phyloP scores from a whole-genome alignment of 2,888 invertebrate species.

The Diachrysia chrysitis region DNA sequence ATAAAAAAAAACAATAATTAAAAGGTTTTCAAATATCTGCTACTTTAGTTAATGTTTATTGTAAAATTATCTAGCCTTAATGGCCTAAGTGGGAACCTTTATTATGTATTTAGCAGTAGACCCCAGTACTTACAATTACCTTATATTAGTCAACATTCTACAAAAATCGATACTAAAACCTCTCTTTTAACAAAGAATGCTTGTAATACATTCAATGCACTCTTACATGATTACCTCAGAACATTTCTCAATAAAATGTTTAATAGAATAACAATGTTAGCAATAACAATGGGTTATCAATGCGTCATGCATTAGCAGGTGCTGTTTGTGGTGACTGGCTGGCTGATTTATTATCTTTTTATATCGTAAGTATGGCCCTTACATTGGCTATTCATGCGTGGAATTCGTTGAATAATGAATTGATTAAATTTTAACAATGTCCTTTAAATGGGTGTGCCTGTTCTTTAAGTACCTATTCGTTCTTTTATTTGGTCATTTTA shows the following conservation, averaged over 20 bases:
- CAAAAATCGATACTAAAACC: too few relatives aligned
- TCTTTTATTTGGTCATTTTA: neutral
- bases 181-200: too few relatives aligned
- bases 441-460: constrained; percentile 3
- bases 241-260: constrained; percentile 12
- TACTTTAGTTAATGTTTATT: too few relatives aligned
- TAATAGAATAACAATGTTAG: constrained; percentile 32
- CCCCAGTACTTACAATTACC: too few relatives aligned
- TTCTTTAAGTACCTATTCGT: neutral
- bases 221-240: neutral
- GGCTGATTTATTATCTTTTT: constrained; percentile 48
- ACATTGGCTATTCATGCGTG: constrained; percentile 31
- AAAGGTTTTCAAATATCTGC: too few relatives aligned
- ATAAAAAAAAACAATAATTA: too few relatives aligned
- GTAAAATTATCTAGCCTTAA: too few relatives aligned
- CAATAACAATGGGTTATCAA: constrained; percentile 37
- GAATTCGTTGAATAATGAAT: constrained; percentile 20
- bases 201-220: too few relatives aligned
- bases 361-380: constrained; percentile 29
- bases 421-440: constrained; percentile 32
- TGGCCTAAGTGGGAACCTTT: too few relatives aligned
- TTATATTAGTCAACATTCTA: too few relatives aligned
- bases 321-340: constrained; percentile 23
- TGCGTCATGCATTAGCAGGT: constrained; percentile 47
- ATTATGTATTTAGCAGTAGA: too few relatives aligned